Evolutionary conservation across 1,140 invertebrate genomes (phyloP).

Genomic region (Leptoteleia sp.): DNA sequence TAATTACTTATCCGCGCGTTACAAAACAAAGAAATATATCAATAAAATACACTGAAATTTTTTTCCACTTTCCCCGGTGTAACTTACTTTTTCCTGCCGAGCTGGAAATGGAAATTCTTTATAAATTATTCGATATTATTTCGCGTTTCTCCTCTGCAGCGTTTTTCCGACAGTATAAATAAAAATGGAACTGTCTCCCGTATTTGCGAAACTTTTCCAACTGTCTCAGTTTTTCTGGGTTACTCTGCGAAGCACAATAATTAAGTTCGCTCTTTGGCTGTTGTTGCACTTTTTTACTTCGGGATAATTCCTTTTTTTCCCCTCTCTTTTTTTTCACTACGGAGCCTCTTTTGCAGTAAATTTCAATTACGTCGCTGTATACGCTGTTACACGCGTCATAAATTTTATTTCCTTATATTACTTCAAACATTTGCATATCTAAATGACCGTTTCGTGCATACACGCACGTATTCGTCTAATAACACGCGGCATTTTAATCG

Average conservation of each 20-base stretch:
- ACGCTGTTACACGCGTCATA: slow-evolving; percentile 53
- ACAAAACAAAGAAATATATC: slow-evolving; percentile 45
- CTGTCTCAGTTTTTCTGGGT: slow-evolving; percentile 67
- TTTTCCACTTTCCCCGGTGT: slow-evolving; percentile 9
- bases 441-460: slow-evolving; percentile 16
- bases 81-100: slow-evolving; percentile 46
- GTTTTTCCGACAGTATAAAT: slow-evolving; percentile 62
- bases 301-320: slow-evolving; percentile 62
- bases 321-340: too few species aligned
- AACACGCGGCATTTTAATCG: background rate
- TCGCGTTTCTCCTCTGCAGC: slow-evolving; percentile 54
- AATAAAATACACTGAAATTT: slow-evolving; percentile 49
- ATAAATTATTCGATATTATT: slow-evolving; percentile 68
- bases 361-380: slow-evolving; percentile 62
- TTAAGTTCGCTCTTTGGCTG: slow-evolving; percentile 65
- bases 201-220: slow-evolving; percentile 64
- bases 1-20: slow-evolving; percentile 48
- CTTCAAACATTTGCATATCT: slow-evolving; percentile 43
- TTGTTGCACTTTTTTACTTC: slow-evolving; percentile 65
- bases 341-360: slow-evolving; percentile 58
- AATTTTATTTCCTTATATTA: slow-evolving; percentile 58
- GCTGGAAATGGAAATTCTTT: slow-evolving; percentile 62
- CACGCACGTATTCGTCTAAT: background rate
- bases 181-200: slow-evolving; percentile 64
- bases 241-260: slow-evolving; percentile 64